These are phyloP conservation scores for Esox lucius DNA, from an alignment of 2,797 vertebrate genomes.

Conservation along the genomic window DNA sequence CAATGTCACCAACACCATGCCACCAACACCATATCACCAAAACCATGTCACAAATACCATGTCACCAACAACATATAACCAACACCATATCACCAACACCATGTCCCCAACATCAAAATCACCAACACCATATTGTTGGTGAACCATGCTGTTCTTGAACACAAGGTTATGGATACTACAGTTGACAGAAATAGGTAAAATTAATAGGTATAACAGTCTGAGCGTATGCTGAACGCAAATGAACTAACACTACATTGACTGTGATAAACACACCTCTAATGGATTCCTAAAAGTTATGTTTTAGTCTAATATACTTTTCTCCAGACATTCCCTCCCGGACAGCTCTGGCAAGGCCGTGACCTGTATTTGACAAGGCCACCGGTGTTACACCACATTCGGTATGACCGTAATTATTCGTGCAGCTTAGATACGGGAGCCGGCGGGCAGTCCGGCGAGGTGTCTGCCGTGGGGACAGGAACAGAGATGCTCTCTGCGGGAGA, in stretches of 20 bases:
- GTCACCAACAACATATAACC: too few relatives aligned
- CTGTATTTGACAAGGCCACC: slow-evolving; percentile 14
- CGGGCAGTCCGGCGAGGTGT: slow-evolving; percentile 55
- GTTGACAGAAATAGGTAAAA: too few relatives aligned
- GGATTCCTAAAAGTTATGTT: neutral
- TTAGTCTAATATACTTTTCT: neutral
- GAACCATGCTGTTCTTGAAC: too few relatives aligned
- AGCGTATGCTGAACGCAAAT: too few relatives aligned
- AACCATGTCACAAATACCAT: too few relatives aligned
- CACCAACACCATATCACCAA: too few relatives aligned
- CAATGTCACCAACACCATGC: too few relatives aligned
- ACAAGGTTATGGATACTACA: too few relatives aligned
- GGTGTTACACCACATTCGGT: slow-evolving; percentile 47
- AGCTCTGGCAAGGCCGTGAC: neutral
- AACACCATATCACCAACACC: too few relatives aligned
- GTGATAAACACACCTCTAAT: neutral
- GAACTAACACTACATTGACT: neutral
- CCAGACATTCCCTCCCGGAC: neutral
- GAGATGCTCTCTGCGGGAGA: slow-evolving; percentile 49
- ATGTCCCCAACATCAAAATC: too few relatives aligned
- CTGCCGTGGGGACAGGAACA: slow-evolving; percentile 1
- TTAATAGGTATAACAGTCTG: too few relatives aligned
- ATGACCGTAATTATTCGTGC: slow-evolving; percentile 53
- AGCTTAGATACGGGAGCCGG: slow-evolving; percentile 69
- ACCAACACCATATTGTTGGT: too few relatives aligned